Evolutionary conservation across 1,140 invertebrate genomes (phyloP), one percentile per base, ranked within the genome.

Genomic region (Ceratosolen fusciceps): DNA sequence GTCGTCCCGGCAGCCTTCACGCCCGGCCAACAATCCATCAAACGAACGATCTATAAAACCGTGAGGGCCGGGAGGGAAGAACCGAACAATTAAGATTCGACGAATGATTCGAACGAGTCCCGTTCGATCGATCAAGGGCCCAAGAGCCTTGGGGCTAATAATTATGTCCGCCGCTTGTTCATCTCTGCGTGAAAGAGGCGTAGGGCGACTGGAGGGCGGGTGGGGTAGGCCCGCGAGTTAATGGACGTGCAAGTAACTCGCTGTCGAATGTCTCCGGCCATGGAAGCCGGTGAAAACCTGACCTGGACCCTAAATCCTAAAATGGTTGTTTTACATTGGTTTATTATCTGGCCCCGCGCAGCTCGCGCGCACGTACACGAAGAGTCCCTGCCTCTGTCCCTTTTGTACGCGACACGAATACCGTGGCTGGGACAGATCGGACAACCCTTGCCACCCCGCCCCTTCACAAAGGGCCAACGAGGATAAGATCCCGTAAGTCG

Each of bases 321-420:
- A 67, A 83, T 83, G 84, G 83, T 85, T n/a, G n/a, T n/a, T 85
- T 85, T 85, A 85, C 83, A 83, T 80, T 81, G 84, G 83, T 85
- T 84, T 83, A 82, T 83, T 84, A 82, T 83, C 76, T 67, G 34
- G 49, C 79, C 70, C 37, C 71, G n/a, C 60, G 49, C 58, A 56
- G 58, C 19, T 5, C 49, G 21, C 49, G n/a, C n/a, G n/a, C n/a
- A n/a, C n/a, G n/a, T n/a, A n/a, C n/a, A n/a, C n/a, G n/a, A n/a
- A 21, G 12, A 52, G 49, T 52, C 2, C n/a, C 2, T 10, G 19
- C 9, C 3, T 65, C 3, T 37, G 31, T 65, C 19, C 21, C 12
- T 52, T 3, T 52, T 52, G 39, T 26, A 24, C 10, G 9, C 60
- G 24, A 5, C n/a, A n/a, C n/a, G n/a, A n/a, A n/a, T 4, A n/a